Evolutionary conservation across 2,797 vertebrate genomes (phyloP), one percentile per base, ranked within the genome.

Genomic region (Epinephelus coioides): DNA sequence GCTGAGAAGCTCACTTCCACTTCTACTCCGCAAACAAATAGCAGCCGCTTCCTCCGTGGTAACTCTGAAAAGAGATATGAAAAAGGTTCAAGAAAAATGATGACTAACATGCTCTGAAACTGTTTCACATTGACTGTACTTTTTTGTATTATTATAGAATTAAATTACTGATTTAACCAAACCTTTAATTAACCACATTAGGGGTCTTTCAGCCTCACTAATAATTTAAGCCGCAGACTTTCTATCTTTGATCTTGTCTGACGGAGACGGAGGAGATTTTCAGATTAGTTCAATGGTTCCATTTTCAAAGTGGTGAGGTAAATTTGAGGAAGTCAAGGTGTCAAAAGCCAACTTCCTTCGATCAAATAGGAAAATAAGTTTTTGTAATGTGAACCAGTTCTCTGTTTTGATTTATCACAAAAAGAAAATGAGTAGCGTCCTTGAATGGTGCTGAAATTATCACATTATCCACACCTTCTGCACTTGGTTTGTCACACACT

Each of bases 1-100:
- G 87, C 92, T 3, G 94, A 95, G 86, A 97, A 97, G 85, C 79
- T 92, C 38, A 98, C 88, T 91, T 97, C 93, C 78, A 94, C 96
- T 79, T 74, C 91, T 0, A 73, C 94, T 4, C 96, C 94, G 0
- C 97, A 97, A 0, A 85, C 89, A 85, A 97, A 98, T 38, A 65
- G 84, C 88, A 97, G 53, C 0, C 12, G 77, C 76, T 78, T 92
- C 70, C 83, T 94, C n/a, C 69, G 86, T 1, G 93, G 95, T 0
- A 92, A 78, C 76, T 95, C 97, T 98, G 80, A 78, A 67, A 82
- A 43, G 62, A 79, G 56, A 86, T 51, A 46, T 61, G 15, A 69
- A 54, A 69, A 23, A 12, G 1, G 1, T 12, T 13, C 38, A 25
- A 10, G 27, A 43, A 49, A 49, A 49, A 50, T 14, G 3, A 51